Conservation (phyloP, 2,888 invertebrate genomes). For the Ctena decussata region DNA sequence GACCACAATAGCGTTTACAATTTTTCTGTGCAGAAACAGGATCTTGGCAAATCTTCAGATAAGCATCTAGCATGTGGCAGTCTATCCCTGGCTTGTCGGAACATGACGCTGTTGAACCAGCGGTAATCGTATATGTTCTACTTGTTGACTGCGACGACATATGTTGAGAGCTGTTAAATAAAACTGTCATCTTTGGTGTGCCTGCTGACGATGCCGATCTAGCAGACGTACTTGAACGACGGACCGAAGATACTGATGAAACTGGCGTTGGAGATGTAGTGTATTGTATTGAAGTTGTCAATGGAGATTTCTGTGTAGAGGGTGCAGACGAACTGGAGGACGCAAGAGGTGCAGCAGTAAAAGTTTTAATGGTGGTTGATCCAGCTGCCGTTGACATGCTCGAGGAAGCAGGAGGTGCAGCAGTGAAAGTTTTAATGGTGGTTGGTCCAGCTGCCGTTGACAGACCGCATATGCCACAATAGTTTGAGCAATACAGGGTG, state of each 20-base stretch:
- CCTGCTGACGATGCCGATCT: neutral
- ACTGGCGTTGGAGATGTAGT: neutral
- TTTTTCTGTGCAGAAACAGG: slow-evolving; percentile 32
- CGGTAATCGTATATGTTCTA: too few relatives aligned
- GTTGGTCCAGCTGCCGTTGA: neutral
- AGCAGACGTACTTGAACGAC: neutral
- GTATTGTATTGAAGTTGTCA: too few relatives aligned
- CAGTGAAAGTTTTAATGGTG: neutral
- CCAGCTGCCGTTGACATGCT: neutral
- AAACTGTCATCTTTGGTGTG: too few relatives aligned
- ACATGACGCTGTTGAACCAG: slow-evolving; percentile 1
- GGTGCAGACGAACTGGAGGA: too few relatives aligned
- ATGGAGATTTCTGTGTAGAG: too few relatives aligned
- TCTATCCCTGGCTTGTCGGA: slow-evolving; percentile 41
- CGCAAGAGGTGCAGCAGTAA: too few relatives aligned
- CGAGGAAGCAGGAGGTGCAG: too few relatives aligned
- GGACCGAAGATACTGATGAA: too few relatives aligned
- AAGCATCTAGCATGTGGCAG: slow-evolving; percentile 51
- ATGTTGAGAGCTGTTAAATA: too few relatives aligned
- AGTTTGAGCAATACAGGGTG: slow-evolving; percentile 43
- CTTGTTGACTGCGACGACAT: too few relatives aligned
- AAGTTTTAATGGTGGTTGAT: neutral
- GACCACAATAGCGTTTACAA: slow-evolving; percentile 50
- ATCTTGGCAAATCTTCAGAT: slow-evolving; percentile 40
- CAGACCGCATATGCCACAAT: slow-evolving; percentile 49